A percentile compares a stretch with the other conserved stretches of the same genome.
Evolutionary conservation across 2,797 vertebrate species (phyloP).

Genomic region (Gambelia wislizenii): DNA sequence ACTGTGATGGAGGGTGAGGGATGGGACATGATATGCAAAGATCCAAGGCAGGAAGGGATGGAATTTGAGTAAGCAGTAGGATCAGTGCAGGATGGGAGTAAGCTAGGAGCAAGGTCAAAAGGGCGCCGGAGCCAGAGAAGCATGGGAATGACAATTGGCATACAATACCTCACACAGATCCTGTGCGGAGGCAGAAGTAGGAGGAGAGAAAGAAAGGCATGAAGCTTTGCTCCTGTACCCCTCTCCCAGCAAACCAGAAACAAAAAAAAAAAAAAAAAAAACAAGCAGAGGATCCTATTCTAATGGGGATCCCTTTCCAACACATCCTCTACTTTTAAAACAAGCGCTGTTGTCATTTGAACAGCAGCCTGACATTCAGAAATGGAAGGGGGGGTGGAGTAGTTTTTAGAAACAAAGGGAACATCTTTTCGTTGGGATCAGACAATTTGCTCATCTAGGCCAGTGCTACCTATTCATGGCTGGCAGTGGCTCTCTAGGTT

Average conservation of each 20-base stretch:
- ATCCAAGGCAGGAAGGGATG: neutral
- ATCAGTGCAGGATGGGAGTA: neutral
- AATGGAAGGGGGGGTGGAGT: rapidly evolving
- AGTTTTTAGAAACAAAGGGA: neutral
- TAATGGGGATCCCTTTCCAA: neutral
- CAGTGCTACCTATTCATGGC: neutral
- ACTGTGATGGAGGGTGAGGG: neutral
- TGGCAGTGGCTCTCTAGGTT: neutral
- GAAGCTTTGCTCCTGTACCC: constrained; percentile 2
- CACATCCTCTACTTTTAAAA: neutral
- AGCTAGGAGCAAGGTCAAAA: neutral
- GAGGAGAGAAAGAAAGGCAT: constrained; percentile 62
- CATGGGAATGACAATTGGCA: neutral
- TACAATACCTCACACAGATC: constrained; percentile 91
- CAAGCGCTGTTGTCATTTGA: neutral
- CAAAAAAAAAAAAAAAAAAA: neutral
- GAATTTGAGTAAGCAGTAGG: neutral
- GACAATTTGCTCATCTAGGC: neutral
- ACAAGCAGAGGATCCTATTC: neutral
- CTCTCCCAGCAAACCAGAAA: neutral
- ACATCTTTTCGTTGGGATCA: neutral
- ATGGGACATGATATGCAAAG: neutral
- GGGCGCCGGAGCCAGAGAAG: neutral
- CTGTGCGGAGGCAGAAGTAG: constrained; percentile 76
- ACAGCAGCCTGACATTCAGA: too few species aligned